Base-by-base conservation (phyloP, 2,113 vertebrate species). In the Cheirogaleus medius region DNA sequence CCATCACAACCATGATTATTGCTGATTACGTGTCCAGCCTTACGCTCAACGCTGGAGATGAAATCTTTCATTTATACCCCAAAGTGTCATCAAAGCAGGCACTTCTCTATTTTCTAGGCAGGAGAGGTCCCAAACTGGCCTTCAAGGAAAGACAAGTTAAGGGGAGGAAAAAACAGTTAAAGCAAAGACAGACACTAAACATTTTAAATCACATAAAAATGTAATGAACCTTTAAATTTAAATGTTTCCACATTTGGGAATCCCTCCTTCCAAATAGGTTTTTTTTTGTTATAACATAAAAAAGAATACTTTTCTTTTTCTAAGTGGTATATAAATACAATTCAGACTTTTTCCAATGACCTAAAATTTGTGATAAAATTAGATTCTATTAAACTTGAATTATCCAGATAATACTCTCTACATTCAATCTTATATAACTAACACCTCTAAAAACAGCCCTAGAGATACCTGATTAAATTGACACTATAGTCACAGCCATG, bases 201-300 rank as follows among this genome's bases (percentile, higher is more conserved):
- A 23, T 87, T 44, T 87, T 25, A 47, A 47, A 29, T 87, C 44
- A 94, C 14, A 39, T 10, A 82, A 42, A 69, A 5, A 91, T 77
- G 27, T 63, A 88, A 78, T 32, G 37, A 17, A 69, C 25, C 73
- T 78, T 85, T 63, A 90, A 58, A 52, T 44, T 63, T 44, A 84
- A 92, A 47, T 93, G 90, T 81, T 95, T 90, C 60, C 12, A 66
- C 32, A 94, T 71, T 77, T 37, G 23, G 37, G n/a, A 81, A 92
- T 76, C n/a, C n/a, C n/a, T n/a, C n/a, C n/a, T n/a, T n/a, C n/a
- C n/a, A n/a, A n/a, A n/a, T n/a, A n/a, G n/a, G 14, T 9, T 9
- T 52, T 20, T 20, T 66, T 69, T 49, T 52, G 25, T 8, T 90
- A 5, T 44, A 85, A 94, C 13, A 71, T 73, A 49, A 49, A 49